These are phyloP conservation scores for Periparus ater DNA, from an alignment of 2,797 vertebrate genomes.

Conservation along the genomic window DNA sequence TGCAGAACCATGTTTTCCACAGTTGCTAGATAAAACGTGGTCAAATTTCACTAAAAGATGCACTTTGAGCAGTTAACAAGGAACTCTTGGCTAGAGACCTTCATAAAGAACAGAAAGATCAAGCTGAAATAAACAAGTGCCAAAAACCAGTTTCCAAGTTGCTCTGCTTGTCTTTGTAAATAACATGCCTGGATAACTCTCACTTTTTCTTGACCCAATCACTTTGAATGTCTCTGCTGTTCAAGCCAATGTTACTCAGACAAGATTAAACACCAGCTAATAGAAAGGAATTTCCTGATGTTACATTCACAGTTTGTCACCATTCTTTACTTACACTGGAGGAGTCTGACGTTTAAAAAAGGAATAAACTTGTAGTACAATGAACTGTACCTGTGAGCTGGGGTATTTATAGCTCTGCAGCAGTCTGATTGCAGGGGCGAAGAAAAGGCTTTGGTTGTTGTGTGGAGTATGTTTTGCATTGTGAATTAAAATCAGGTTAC, in stretches of 20 bases:
- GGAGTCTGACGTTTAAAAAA: background rate
- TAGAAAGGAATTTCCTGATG: background rate
- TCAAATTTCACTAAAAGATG: background rate
- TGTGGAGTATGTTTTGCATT: background rate
- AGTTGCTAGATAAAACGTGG: background rate
- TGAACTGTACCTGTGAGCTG: background rate
- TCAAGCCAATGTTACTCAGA: background rate
- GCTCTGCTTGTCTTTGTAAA: background rate
- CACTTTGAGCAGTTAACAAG: background rate
- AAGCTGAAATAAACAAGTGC: background rate
- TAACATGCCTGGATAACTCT: background rate
- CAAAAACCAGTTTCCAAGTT: background rate
- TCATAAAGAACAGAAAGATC: background rate
- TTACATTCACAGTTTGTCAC: background rate
- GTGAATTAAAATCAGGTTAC: background rate
- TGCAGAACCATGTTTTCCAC: background rate
- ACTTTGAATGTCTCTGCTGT: background rate
- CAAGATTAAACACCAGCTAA: background rate
- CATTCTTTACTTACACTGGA: background rate
- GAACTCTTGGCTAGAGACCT: background rate
- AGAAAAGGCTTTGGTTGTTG: background rate
- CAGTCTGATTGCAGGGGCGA: background rate
- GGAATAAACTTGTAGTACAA: background rate
- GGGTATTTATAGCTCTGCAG: background rate
- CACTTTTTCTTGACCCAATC: background rate